phyloP scores from a whole-genome alignment of 1,140 invertebrate species.

The Holcopasites calliopsidis region DNA sequence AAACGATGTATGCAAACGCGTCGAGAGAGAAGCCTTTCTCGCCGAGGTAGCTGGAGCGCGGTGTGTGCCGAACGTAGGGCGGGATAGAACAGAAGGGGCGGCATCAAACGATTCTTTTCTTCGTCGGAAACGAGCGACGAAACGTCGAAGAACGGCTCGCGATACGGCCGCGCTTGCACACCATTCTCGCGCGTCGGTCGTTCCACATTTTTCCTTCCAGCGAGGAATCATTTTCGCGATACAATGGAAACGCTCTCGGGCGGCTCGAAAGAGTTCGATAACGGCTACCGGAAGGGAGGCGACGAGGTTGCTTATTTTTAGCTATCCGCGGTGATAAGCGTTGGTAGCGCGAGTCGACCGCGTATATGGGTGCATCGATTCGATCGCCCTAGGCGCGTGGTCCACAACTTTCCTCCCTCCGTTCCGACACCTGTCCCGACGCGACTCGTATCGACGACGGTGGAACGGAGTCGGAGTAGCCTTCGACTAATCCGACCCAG shows the following conservation, averaged over 20 bases:
- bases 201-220: too few species aligned
- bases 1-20: slow-evolving; percentile 34
- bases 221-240: too few species aligned
- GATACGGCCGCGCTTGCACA: too few species aligned
- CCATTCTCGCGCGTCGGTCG: too few species aligned
- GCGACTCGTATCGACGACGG: neutral
- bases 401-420: neutral
- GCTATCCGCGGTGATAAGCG: neutral
- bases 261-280: neutral
- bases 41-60: neutral
- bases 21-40: neutral
- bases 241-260: neutral
- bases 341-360: neutral
- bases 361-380: neutral
- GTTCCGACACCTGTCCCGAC: neutral
- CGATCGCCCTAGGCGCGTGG: slow-evolving; percentile 11
- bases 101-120: slow-evolving; percentile 13
- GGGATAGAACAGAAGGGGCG: neutral
- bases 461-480: neutral
- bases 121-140: neutral
- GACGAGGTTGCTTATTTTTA: slow-evolving; percentile 26
- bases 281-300: slow-evolving; percentile 22
- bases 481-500: slow-evolving; percentile 1
- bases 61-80: neutral
- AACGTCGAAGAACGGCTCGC: neutral